phyloP scores from a whole-genome alignment of 2,113 vertebrate species.

The Brachirus orientalis region DNA sequence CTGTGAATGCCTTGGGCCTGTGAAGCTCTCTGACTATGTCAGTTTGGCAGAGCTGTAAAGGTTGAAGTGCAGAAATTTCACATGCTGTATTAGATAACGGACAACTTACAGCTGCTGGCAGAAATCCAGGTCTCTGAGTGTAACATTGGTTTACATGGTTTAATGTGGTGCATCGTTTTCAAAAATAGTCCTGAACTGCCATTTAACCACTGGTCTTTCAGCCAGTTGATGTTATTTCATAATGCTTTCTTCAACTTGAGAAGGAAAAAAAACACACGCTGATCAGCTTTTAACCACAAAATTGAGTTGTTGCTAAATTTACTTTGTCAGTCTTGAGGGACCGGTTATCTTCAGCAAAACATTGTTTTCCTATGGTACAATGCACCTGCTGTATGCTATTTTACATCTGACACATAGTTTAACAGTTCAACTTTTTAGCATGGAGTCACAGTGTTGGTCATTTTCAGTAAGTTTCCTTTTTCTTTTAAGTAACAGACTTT shows the following conservation, averaged over 20 bases:
- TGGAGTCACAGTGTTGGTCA: too few species aligned
- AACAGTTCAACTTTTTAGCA: too few species aligned
- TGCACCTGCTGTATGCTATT: too few species aligned
- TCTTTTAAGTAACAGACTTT: too few species aligned
- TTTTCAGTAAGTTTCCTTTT: too few species aligned
- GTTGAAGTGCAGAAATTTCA: slow-evolving; percentile 12
- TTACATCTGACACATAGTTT: too few species aligned
- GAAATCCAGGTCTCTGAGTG: not conserved
- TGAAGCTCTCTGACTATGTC: not conserved
- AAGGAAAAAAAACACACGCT: too few species aligned
- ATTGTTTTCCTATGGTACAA: too few species aligned
- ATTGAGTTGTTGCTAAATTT: not conserved
- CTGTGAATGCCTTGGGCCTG: not conserved
- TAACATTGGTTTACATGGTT: not conserved
- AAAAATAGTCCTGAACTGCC: not conserved
- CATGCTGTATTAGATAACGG: slow-evolving; percentile 7
- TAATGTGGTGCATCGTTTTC: not conserved
- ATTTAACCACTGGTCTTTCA: not conserved
- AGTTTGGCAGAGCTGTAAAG: slow-evolving; percentile 26
- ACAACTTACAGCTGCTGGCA: not conserved
- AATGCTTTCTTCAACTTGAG: not conserved
- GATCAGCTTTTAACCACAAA: not conserved
- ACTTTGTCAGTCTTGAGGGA: not conserved
- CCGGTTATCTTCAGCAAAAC: too few species aligned
- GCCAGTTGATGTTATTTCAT: not conserved